Conservation (phyloP, 2,888 invertebrate species). For the Eulithis prunata region DNA sequence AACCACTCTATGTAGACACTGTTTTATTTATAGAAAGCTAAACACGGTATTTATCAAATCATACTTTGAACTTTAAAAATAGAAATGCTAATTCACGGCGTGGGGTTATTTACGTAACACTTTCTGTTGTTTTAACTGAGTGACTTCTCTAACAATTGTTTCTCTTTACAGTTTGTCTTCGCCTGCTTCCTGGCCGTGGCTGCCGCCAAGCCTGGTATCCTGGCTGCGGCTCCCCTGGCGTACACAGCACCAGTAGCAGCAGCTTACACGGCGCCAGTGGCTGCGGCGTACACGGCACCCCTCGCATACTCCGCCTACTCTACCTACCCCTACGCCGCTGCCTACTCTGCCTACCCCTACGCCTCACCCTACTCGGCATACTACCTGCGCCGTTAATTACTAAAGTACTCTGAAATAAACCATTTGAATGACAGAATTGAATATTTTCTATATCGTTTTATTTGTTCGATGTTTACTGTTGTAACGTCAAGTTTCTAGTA, state of each 20-base stretch:
- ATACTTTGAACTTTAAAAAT: too few species aligned
- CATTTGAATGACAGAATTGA: neutral
- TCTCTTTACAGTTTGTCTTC: conserved; percentile 65
- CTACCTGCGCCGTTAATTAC: conserved; percentile 48
- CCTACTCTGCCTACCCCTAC: conserved; percentile 60
- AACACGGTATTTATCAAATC: too few species aligned
- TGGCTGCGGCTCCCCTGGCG: conserved; percentile 55
- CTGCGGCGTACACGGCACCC: conserved; percentile 58
- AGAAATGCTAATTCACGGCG: too few species aligned
- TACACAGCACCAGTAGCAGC: conserved; percentile 56
- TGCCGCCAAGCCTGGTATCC: conserved; percentile 67
- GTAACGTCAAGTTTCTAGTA: too few species aligned
- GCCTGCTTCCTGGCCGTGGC: conserved; percentile 77
- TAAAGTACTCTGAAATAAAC: conserved; percentile 10
- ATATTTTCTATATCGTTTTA: neutral
- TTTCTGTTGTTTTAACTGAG: neutral
- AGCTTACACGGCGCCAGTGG: conserved; percentile 61
- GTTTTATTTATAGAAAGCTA: too few species aligned
- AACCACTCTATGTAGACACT: too few species aligned
- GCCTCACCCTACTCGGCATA: conserved; percentile 61
- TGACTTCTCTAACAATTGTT: neutral
- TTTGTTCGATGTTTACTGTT: too few species aligned
- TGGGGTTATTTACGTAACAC: neutral
- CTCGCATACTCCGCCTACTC: conserved; percentile 56
- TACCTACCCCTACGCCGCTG: conserved; percentile 55